These are phyloP conservation scores for Parus major DNA, from an alignment of 2,113 vertebrate species.

Conservation along the genomic window DNA sequence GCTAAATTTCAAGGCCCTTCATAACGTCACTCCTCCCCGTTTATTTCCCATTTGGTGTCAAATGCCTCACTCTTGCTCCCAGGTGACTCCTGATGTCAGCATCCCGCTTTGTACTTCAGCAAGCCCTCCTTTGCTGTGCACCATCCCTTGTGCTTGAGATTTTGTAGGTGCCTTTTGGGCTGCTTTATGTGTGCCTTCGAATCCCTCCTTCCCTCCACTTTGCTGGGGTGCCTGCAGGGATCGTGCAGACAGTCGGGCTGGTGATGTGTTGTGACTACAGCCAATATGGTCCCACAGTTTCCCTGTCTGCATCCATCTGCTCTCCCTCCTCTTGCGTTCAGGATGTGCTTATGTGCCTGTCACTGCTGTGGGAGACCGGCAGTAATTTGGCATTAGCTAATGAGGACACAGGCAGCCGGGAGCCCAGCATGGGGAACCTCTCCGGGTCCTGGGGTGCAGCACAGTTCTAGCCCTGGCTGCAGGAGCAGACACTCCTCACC, in stretches of 20 bases:
- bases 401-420: rapidly evolving
- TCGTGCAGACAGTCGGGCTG: background rate
- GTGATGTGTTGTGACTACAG: background rate
- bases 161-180: background rate
- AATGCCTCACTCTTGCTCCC: background rate
- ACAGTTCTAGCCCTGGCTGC: too few species aligned
- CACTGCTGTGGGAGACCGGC: background rate
- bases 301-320: constrained; percentile 20
- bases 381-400: background rate
- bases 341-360: background rate
- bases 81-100: background rate
- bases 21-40: background rate
- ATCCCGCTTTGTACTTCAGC: background rate
- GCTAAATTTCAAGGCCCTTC: background rate
- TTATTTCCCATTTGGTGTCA: background rate
- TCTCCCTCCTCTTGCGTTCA: background rate
- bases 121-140: background rate
- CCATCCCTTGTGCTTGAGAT: background rate
- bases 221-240: background rate
- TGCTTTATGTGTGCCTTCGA: background rate
- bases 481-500: rapidly evolving
- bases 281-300: background rate
- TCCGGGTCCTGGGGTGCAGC: background rate
- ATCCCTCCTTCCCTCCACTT: background rate
- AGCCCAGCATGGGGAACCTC: rapidly evolving